Base-by-base conservation (phyloP, 1,140 invertebrate species). In the Drosophila miranda region DNA sequence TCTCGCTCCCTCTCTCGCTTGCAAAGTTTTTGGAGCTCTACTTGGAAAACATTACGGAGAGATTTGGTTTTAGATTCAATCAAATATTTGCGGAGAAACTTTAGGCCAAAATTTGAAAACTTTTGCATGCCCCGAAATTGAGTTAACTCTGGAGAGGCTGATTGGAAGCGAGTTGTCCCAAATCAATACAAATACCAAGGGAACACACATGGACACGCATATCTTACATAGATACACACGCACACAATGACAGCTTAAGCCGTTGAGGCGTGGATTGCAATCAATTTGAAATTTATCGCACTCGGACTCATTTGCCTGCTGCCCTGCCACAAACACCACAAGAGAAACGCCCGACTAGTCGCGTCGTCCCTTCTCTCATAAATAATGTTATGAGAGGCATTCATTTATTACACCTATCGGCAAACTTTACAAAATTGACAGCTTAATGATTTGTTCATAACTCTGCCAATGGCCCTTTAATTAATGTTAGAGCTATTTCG, bases 381-480 rank as follows among this genome's bases (percentile, higher is more conserved):
- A 75, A 82, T 82, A 78, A 74, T 38, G 54, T 71, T 57, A 78
- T 62, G 63, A 59, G 34, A 3, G 56, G 69, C 62, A 63, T 64
- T 74, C 51, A 70, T 71, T 82, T 82, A 82, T 82, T 78, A 62
- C 69, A 82, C 73, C 78, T 74, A 64, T 64, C 45, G 74, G 56
- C 56, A 53, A 62, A 52, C 52, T 68, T 52, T 52, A 56, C 56
- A 62, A 78, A 82, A 78, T 74, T 82, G 78, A 71, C 78, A 78
- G 64, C 46, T 66, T 78, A 82, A 82, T 78, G 78, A 82, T 82
- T 82, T 82, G 70, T 75, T 82, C 74, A 78, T 82, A 67, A 78
- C 74, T 82, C 70, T 68, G 66, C 63, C 62, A 68, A 68, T 68
- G 66, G 78, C 34, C 44, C 49, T 63, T 74, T 83, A 82, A 78